phyloP scores from a whole-genome alignment of 1,140 invertebrate genomes.

The Spodoptera litura region DNA sequence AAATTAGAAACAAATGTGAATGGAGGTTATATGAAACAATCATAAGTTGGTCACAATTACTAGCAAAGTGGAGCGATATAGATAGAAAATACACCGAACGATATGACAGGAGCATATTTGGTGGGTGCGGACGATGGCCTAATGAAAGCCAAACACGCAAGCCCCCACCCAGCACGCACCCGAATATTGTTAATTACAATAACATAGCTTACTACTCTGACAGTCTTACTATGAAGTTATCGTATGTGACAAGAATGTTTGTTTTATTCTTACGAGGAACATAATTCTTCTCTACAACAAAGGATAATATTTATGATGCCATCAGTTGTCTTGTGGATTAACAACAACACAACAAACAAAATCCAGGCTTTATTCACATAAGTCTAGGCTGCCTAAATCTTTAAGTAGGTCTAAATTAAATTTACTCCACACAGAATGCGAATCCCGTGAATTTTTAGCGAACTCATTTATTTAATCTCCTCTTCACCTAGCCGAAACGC shows the following conservation, averaged over 20 bases:
- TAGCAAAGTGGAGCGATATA: constrained; percentile 45
- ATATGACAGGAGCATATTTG: constrained; percentile 70
- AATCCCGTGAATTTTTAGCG: neutral
- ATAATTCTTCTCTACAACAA: neutral
- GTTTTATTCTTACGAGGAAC: neutral
- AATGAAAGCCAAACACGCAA: constrained; percentile 82
- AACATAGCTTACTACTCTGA: constrained; percentile 42
- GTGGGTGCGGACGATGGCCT: constrained; percentile 70
- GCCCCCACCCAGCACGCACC: constrained; percentile 57
- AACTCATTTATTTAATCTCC: constrained; percentile 38
- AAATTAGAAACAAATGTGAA: too few species aligned
- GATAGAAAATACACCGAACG: constrained; percentile 60
- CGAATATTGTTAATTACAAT: constrained; percentile 71
- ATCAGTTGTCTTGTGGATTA: neutral
- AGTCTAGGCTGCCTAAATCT: neutral
- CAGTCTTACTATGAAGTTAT: constrained; percentile 27
- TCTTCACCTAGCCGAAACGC: constrained; percentile 25
- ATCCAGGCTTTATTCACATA: neutral
- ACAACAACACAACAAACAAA: too few species aligned
- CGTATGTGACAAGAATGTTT: constrained; percentile 36
- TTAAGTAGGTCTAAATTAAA: constrained; percentile 18
- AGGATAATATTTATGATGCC: too few species aligned
- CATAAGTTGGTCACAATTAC: constrained; percentile 36
- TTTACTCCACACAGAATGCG: constrained; percentile 19
- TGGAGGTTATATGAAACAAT: neutral